Evolutionary conservation across 1,140 invertebrate genomes (phyloP).

Genomic region (Solen grandis): DNA sequence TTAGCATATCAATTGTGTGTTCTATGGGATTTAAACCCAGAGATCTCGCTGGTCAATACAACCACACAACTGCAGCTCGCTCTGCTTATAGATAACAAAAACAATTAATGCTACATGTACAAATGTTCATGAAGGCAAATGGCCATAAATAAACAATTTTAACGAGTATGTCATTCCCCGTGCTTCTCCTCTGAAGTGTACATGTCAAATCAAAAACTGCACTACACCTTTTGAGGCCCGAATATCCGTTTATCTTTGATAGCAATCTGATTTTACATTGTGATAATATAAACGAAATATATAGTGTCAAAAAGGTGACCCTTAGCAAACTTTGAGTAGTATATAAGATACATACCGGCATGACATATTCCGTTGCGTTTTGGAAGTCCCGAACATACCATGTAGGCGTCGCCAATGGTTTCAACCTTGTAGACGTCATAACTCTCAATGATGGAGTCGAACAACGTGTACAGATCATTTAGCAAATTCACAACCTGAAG

Average conservation of each 20-base stretch:
- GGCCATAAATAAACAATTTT: not conserved
- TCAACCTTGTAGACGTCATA: constrained; percentile 80
- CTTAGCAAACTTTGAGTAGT: too few species aligned
- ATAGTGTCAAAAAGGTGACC: not conserved
- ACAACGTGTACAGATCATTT: constrained; percentile 78
- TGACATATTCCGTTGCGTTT: constrained; percentile 86
- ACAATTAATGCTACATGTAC: not conserved
- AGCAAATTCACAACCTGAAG: constrained; percentile 82
- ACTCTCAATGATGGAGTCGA: constrained; percentile 77
- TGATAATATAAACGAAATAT: not conserved
- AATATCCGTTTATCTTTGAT: not conserved
- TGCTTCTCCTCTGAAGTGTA: not conserved
- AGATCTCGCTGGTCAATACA: not conserved
- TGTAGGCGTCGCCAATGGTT: constrained; percentile 78
- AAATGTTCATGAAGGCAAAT: not conserved
- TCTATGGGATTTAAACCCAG: not conserved
- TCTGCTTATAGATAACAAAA: not conserved
- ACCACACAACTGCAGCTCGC: not conserved
- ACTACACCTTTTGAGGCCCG: not conserved
- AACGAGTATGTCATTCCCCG: not conserved
- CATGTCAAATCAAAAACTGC: not conserved
- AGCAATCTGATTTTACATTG: not conserved
- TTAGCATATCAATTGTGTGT: not conserved
- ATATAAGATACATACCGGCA: constrained; percentile 80
- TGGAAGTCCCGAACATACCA: constrained; percentile 80